Conservation (phyloP, 2,113 vertebrate species). For the Cyanoliseus patagonus region DNA sequence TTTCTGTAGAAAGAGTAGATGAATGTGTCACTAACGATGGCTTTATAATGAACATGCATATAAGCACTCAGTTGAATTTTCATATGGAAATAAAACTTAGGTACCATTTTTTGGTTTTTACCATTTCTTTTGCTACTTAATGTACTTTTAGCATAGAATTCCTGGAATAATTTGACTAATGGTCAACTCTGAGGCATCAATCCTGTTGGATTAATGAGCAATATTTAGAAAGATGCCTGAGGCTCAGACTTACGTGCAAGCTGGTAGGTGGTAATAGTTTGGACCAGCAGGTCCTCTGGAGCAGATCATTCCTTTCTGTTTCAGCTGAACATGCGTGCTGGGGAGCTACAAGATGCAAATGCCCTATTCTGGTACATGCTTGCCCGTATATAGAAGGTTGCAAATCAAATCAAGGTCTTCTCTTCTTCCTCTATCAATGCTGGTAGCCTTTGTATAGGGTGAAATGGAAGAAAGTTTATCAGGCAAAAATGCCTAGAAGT, state of each 20-base stretch:
- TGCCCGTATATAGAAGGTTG: not conserved
- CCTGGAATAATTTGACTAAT: not conserved
- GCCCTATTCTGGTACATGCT: not conserved
- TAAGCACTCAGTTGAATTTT: not conserved
- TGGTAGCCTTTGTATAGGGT: not conserved
- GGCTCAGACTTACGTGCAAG: not conserved
- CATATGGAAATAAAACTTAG: not conserved
- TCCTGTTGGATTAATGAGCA: not conserved
- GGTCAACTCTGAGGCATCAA: not conserved
- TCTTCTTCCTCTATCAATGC: not conserved
- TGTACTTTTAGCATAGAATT: not conserved
- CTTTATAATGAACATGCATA: not conserved
- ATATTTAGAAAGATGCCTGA: not conserved
- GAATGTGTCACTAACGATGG: accelerated
- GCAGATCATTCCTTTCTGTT: not conserved
- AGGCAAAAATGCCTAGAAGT: not conserved
- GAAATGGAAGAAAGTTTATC: not conserved
- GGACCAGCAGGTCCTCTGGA: not conserved
- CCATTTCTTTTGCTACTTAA: not conserved
- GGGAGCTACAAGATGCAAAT: not conserved
- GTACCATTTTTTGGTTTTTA: not conserved
- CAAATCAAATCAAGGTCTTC: not conserved
- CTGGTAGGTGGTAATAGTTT: not conserved
- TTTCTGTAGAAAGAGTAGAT: not conserved
- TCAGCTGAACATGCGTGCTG: not conserved